These are phyloP conservation scores for Hypolimnas misippus DNA, from an alignment of 2,888 invertebrate species.

Conservation along the genomic window DNA sequence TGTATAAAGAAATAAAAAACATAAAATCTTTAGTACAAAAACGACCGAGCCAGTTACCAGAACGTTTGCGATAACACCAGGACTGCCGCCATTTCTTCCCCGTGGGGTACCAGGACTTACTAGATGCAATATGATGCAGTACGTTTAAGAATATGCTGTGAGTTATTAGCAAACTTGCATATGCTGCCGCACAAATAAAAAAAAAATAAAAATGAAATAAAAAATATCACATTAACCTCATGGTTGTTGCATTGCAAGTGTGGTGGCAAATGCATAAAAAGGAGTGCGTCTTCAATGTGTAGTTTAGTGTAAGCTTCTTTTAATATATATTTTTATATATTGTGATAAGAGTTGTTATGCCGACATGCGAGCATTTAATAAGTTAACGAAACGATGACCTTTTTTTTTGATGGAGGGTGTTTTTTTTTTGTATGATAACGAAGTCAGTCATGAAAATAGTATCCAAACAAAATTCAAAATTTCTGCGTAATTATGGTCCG, in stretches of 20 bases:
- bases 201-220: constrained; percentile 59
- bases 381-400: constrained; percentile 65
- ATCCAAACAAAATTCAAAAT: constrained; percentile 8
- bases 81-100: constrained; percentile 62
- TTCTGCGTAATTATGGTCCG: constrained; percentile 2
- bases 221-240: constrained; percentile 63
- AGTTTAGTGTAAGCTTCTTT: constrained; percentile 81
- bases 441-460: constrained; percentile 1
- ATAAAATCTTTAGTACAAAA: constrained; percentile 70
- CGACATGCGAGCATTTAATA: constrained; percentile 82
- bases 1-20: constrained; percentile 37
- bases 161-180: constrained; percentile 76
- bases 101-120: constrained; percentile 54
- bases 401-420: constrained; percentile 4
- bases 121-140: constrained; percentile 68
- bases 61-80: constrained; percentile 50
- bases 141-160: constrained; percentile 73
- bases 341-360: constrained; percentile 84
- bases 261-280: constrained; percentile 81
- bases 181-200: constrained; percentile 81
- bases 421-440: constrained; percentile 13
- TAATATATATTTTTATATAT: constrained; percentile 83
- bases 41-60: constrained; percentile 77
- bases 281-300: constrained; percentile 79
- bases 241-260: constrained; percentile 66